Base-by-base conservation (phyloP, 1,140 invertebrate genomes). In the Tenebrio molitor region DNA sequence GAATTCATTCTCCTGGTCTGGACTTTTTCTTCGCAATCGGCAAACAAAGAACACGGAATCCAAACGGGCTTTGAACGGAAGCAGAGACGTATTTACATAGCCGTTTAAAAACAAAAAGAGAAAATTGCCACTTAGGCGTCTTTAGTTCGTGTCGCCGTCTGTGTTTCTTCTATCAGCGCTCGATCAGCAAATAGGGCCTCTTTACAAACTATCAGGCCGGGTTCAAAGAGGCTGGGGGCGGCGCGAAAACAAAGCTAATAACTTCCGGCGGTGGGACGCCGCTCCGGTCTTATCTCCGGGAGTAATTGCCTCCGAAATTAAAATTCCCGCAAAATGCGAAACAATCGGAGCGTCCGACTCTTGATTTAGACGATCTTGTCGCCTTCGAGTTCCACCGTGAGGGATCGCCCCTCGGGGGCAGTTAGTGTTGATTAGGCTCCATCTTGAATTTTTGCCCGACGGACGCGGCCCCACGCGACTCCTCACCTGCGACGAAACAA, bases 21-120 rank as follows among this genome's bases (percentile, higher is more conserved):
- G 39, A 41, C 71, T 42, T 66, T 63, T 73, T 58, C 12, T 21
- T 50, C 19, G 15, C 71, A 67, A 62, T 68, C 62, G 62, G 41
- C 76, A 74, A 72, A 76, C 74, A 78, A 77, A 78, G 71, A 73
- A 68, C 65, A 63, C 72, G 70, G 62, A 78, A 79, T 78, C 72
- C 67, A 78, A 79, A 76, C 75, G 74, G 46, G 69, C 72, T 66
- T 74, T 72, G 53, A 75, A 76, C n/a, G 69, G 34, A 72, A 77
- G 72, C 70, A 75, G 75, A 78, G 53, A 76, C 68, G 73, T 79
- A 81, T 81, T 81, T 81, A 79, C 77, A 77, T 77, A 78, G 79
- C 74, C 72, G 73, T 72, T 76, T 77, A 78, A 76, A 76, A 77
- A 78, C 72, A 77, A 76, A 78, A 78, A 74, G 71, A 75, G 74